phyloP scores from a whole-genome alignment of 2,888 invertebrate genomes.

The Schrankia costaestrigalis region DNA sequence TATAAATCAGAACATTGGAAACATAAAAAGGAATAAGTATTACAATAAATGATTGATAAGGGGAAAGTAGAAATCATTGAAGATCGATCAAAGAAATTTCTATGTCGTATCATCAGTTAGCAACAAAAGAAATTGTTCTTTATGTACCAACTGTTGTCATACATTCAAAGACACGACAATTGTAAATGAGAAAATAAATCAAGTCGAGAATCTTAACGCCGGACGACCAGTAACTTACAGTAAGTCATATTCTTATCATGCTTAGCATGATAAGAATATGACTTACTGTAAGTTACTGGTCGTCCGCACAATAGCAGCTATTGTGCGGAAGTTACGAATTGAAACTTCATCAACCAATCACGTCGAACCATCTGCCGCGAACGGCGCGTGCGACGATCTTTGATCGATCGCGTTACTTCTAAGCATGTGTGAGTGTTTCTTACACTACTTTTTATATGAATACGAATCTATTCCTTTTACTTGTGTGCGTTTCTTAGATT shows the following conservation, averaged over 20 bases:
- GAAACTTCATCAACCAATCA: conserved; percentile 70
- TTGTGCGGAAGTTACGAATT: conserved; percentile 72
- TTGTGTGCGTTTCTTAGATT: conserved; percentile 72
- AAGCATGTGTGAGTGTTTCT: conserved; percentile 49
- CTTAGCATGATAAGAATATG: conserved; percentile 69
- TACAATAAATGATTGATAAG: conserved; percentile 44
- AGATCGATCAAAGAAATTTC: conserved; percentile 48
- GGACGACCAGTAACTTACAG: conserved; percentile 21
- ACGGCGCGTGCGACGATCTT: conserved; percentile 67
- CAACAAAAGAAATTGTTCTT: conserved; percentile 37
- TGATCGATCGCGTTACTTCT: conserved; percentile 56
- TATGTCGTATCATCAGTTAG: conserved; percentile 30
- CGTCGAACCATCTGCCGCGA: conserved; percentile 64
- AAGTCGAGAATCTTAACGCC: conserved; percentile 34
- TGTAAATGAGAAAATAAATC: conserved; percentile 50
- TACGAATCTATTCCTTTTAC: conserved; percentile 50
- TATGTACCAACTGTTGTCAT: conserved; percentile 36
- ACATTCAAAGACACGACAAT: conserved; percentile 31
- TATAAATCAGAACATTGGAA: conserved; percentile 25
- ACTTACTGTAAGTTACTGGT: conserved; percentile 42
- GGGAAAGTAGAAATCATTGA: conserved; percentile 50
- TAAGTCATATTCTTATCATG: conserved; percentile 70
- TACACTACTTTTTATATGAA: conserved; percentile 40
- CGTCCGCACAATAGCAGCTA: too few species aligned
- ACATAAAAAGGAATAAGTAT: conserved; percentile 33